Conservation (phyloP, 2,888 invertebrate genomes). For the Pimpla rufipes region DNA sequence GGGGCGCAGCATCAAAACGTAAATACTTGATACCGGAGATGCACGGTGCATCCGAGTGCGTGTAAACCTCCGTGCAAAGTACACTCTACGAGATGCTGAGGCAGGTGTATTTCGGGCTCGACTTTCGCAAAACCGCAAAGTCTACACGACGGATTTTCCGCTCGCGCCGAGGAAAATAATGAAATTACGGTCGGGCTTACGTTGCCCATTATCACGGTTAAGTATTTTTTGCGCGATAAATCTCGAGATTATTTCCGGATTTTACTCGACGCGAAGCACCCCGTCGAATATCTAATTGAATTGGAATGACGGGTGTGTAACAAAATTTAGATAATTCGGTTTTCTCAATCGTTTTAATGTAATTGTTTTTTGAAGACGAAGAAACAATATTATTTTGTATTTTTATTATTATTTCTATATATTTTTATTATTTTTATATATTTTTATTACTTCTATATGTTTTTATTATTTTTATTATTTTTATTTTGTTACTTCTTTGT, state of each 20-base stretch:
- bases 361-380: no score
- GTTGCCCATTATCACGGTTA: constrained; percentile 10
- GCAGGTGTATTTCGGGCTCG: constrained; percentile 14
- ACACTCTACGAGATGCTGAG: constrained; percentile 21
- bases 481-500: no score
- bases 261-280: neutral
- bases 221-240: neutral
- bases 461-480: no score
- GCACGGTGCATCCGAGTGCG: constrained; percentile 16
- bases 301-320: neutral
- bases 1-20: constrained; percentile 72
- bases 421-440: no score
- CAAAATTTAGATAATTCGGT: neutral
- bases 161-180: constrained; percentile 10
- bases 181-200: constrained; percentile 6
- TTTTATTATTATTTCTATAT: neutral
- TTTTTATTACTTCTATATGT: no score
- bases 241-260: neutral
- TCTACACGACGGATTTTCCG: constrained; percentile 13
- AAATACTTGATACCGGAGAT: constrained; percentile 62
- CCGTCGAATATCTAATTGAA: neutral
- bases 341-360: neutral
- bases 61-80: constrained; percentile 50
- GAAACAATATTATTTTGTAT: neutral
- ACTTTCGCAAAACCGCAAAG: constrained; percentile 34